Percentiles rank a stretch among this genome's conserved stretches.
These are phyloP conservation scores for Pogona vitticeps DNA, from an alignment of 2,113 vertebrate species.

Conservation along the genomic window DNA sequence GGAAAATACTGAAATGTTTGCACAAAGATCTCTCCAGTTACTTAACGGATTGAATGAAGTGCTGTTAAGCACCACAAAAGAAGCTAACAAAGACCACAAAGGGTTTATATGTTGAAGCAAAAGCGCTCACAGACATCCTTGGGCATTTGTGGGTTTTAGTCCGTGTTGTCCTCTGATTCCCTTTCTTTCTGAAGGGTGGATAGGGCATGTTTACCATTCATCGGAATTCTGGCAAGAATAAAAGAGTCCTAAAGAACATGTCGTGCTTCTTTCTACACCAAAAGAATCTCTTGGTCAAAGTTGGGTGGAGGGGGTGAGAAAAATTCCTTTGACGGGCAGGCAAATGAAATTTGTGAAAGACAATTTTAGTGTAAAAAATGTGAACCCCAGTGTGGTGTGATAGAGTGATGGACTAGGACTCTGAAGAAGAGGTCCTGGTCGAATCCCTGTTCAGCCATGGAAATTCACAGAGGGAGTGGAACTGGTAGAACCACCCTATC, in stretches of 20 bases:
- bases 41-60: slow-evolving; percentile 55
- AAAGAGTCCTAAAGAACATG: neutral
- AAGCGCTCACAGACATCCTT: neutral
- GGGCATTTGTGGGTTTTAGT: fast-evolving
- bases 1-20: neutral
- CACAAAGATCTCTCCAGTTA: slow-evolving; percentile 37
- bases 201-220: neutral
- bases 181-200: neutral
- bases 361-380: too few species aligned
- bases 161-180: fast-evolving
- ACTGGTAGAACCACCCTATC: too few species aligned
- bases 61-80: slow-evolving; percentile 53
- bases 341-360: too few species aligned
- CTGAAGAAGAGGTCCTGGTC: too few species aligned
- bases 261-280: neutral
- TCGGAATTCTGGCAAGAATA: neutral
- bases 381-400: too few species aligned
- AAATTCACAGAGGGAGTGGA: too few species aligned
- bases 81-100: neutral
- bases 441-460: too few species aligned
- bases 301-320: too few species aligned
- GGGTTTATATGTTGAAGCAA: slow-evolving; percentile 18
- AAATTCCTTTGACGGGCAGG: too few species aligned
- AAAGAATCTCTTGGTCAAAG: too few species aligned
- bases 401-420: too few species aligned